These are phyloP conservation scores for Amyelois transitella DNA, from an alignment of 1,140 invertebrate genomes.

Conservation along the genomic window DNA sequence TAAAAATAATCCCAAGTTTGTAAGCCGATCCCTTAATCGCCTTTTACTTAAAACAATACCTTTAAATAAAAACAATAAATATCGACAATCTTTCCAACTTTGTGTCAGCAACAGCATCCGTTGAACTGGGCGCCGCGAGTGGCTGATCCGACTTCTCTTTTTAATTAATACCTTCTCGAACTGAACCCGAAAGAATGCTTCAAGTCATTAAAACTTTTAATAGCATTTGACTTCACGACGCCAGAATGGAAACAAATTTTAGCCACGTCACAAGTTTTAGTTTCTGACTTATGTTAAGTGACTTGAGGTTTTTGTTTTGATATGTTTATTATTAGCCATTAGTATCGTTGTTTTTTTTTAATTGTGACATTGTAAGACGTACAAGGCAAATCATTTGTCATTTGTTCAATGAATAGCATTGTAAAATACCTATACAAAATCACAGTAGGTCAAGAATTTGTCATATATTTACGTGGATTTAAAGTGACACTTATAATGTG, in stretches of 20 bases:
- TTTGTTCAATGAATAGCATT: no score
- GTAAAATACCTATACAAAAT: no score
- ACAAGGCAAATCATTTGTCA: no score
- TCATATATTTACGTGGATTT: no score
- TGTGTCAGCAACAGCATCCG: background rate
- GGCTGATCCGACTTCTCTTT: slow-evolving; percentile 58
- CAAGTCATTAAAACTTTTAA: slow-evolving; percentile 72
- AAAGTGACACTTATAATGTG: no score
- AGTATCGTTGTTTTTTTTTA: background rate
- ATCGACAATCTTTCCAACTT: background rate
- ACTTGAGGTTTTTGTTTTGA: background rate
- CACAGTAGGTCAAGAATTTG: no score
- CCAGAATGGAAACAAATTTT: slow-evolving; percentile 53
- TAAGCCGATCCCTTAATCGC: no score
- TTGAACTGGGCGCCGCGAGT: slow-evolving; percentile 16
- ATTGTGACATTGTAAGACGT: no score
- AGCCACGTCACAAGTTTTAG: slow-evolving; percentile 42
- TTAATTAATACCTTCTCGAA: slow-evolving; percentile 72
- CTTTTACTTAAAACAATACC: background rate
- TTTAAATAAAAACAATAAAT: background rate
- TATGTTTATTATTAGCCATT: no score
- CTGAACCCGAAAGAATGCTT: slow-evolving; percentile 64
- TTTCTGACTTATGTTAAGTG: slow-evolving; percentile 29
- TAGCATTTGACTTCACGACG: slow-evolving; percentile 57
- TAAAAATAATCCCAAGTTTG: no score